These are phyloP conservation scores for Bruchidius siliquastri DNA, from an alignment of 2,888 invertebrate genomes.

Conservation along the genomic window DNA sequence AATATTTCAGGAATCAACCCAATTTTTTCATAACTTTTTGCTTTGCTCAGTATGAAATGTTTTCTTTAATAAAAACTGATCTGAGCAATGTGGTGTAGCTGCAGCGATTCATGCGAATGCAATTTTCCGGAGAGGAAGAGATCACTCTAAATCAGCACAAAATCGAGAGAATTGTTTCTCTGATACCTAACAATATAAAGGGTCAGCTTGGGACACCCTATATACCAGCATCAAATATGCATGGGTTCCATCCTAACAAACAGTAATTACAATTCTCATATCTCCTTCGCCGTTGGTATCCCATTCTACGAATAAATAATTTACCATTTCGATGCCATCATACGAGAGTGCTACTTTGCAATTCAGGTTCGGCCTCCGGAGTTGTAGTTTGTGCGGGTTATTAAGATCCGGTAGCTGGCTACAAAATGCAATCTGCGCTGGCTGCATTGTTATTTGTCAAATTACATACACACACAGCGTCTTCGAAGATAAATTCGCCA, in stretches of 20 bases:
- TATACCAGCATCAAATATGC: neutral
- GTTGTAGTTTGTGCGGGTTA: neutral
- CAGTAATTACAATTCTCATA: neutral
- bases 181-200: too few species aligned
- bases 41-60: too few species aligned
- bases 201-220: too few species aligned
- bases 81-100: too few species aligned
- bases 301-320: neutral
- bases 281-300: neutral
- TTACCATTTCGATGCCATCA: neutral
- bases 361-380: neutral
- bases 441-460: neutral
- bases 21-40: too few species aligned
- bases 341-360: neutral
- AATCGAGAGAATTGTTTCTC: too few species aligned
- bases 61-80: too few species aligned
- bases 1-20: too few species aligned
- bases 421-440: neutral
- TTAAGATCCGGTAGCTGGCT: neutral
- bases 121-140: too few species aligned
- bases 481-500: neutral
- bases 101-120: too few species aligned
- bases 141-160: too few species aligned
- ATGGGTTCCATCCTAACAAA: neutral
- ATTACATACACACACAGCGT: neutral